Conservation (phyloP, 1,140 invertebrate species). For the Drosophila pachea region DNA sequence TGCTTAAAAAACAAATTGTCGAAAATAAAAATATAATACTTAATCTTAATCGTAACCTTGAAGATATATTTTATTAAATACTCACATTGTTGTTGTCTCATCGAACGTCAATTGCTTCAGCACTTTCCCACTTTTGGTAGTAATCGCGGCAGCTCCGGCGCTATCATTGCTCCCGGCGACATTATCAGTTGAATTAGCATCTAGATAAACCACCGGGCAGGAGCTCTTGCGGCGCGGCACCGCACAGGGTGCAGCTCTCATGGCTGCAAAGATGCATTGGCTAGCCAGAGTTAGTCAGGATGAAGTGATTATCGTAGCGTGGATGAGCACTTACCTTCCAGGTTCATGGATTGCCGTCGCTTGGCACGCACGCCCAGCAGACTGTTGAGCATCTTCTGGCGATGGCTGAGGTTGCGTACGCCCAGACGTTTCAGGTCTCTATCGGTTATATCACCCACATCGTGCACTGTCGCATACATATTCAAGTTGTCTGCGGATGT, state of each 20-base stretch:
- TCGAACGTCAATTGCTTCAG: conserved; percentile 62
- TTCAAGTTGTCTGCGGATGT: conserved; percentile 71
- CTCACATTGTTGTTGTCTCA: conserved; percentile 65
- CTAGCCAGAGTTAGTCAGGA: neutral
- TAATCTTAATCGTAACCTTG: too few species aligned
- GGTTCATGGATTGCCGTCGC: conserved; percentile 66
- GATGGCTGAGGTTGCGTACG: conserved; percentile 82
- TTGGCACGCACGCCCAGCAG: conserved; percentile 82
- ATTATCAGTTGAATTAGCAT: conserved; percentile 18
- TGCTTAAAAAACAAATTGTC: neutral
- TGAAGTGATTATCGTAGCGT: neutral
- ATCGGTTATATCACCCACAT: conserved; percentile 82
- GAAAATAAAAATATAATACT: too few species aligned
- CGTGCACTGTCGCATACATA: conserved; percentile 80
- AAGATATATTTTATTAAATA: neutral
- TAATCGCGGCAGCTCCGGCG: conserved; percentile 37
- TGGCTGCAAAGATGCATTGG: conserved; percentile 2
- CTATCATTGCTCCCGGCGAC: conserved; percentile 44
- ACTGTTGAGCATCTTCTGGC: conserved; percentile 83
- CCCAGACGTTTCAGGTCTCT: conserved; percentile 82
- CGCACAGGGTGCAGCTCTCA: conserved; percentile 35
- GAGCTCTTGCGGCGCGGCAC: conserved; percentile 61
- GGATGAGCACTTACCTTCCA: conserved; percentile 54
- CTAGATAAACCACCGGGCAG: conserved; percentile 63
- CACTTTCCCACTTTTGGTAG: conserved; percentile 67